These are phyloP conservation scores for Catalaphyllia jardinei DNA, from an alignment of 64 coral and sea anemone species.

Conservation along the genomic window DNA sequence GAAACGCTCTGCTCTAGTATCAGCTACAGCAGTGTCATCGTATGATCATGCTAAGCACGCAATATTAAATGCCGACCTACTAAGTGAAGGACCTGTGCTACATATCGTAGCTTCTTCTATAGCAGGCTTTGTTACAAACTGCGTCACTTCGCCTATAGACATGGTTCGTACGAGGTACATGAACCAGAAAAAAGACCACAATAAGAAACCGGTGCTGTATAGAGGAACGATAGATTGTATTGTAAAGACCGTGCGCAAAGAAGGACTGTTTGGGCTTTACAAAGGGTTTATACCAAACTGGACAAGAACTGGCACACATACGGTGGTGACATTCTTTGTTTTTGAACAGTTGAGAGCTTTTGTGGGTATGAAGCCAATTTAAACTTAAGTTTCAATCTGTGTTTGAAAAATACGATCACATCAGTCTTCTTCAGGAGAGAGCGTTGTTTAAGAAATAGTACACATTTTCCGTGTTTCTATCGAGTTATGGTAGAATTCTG, in stretches of 20 bases:
- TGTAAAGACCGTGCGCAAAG: slow-evolving; percentile 63
- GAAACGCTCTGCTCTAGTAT: slow-evolving; percentile 76
- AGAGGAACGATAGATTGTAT: slow-evolving; percentile 71
- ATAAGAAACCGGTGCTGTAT: slow-evolving; percentile 60
- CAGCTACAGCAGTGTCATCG: slow-evolving; percentile 72
- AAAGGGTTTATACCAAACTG: slow-evolving; percentile 92
- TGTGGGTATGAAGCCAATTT: slow-evolving; percentile 80
- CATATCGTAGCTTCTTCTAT: slow-evolving; percentile 74
- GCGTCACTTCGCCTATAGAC: slow-evolving; percentile 73
- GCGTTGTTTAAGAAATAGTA: no score
- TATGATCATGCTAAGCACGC: slow-evolving; percentile 81
- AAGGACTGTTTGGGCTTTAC: slow-evolving; percentile 78
- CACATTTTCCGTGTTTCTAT: no score
- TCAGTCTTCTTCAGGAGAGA: no score
- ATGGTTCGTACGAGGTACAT: slow-evolving; percentile 81
- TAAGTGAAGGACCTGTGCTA: slow-evolving; percentile 71
- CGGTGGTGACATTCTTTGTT: slow-evolving; percentile 82
- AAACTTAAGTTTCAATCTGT: neutral
- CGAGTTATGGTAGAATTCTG: no score
- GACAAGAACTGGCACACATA: slow-evolving; percentile 85
- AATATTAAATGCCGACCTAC: slow-evolving; percentile 69
- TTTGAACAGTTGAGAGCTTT: slow-evolving; percentile 83
- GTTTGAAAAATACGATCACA: no score
- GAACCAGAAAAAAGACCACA: slow-evolving; percentile 78
- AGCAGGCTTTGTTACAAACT: slow-evolving; percentile 65